Conservation (phyloP, 1,140 invertebrate genomes). For the Acromyrmex charruanus region DNA sequence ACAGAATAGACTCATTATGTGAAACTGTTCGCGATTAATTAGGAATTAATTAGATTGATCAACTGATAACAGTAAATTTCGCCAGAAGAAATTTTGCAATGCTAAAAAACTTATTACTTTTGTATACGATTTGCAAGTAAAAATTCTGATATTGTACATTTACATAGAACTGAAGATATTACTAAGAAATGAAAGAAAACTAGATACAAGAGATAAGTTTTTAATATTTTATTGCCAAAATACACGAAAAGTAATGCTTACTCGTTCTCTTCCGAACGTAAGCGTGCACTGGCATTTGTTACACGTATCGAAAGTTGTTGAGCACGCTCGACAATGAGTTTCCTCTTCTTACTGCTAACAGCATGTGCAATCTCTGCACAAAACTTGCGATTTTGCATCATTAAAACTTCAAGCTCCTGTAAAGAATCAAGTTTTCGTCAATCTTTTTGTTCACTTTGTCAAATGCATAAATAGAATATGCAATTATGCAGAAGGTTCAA, state of each 20-base stretch:
- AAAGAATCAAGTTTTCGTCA: slow-evolving; percentile 75
- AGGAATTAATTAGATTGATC: background rate
- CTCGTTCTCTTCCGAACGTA: slow-evolving; percentile 99
- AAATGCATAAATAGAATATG: background rate
- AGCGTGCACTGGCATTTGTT: slow-evolving; percentile 97
- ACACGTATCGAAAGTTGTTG: slow-evolving; percentile 98
- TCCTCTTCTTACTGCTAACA: slow-evolving; percentile 98
- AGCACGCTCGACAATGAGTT: slow-evolving; percentile 98
- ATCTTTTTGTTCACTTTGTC: background rate
- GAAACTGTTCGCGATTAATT: background rate
- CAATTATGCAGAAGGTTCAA: background rate
- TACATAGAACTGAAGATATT: background rate
- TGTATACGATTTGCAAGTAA: background rate
- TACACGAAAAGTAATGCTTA: slow-evolving; percentile 88
- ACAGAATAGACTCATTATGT: background rate
- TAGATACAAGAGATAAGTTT: slow-evolving; percentile 38
- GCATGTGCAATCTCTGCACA: slow-evolving; percentile 99
- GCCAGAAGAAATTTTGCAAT: slow-evolving; percentile 9
- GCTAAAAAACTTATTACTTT: background rate
- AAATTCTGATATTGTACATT: slow-evolving; percentile 8
- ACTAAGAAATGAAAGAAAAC: slow-evolving; percentile 5
- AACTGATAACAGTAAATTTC: background rate
- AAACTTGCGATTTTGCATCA: slow-evolving; percentile 99
- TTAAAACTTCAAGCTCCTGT: slow-evolving; percentile 98
- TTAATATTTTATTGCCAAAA: slow-evolving; percentile 75